Evolutionary conservation across 2,797 vertebrate species (phyloP).

Genomic region (Aulostomus chinensis): DNA sequence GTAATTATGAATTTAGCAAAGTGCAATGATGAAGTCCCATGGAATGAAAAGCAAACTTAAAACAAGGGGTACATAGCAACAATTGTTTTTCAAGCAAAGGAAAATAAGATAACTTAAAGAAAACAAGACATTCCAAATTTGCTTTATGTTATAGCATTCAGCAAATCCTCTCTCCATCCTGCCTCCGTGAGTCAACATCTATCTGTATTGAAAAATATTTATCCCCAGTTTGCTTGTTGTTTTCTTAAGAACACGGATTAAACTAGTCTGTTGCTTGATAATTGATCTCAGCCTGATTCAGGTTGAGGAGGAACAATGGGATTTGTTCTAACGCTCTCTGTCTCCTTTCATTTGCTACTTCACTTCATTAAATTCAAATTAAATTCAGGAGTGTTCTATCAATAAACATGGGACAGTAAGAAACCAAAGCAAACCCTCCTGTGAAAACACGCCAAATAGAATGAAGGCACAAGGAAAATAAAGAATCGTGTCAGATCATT

Average conservation of each 20-base stretch:
- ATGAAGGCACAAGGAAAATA: conserved; percentile 46
- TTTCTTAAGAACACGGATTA: conserved; percentile 65
- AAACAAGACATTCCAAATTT: too few species aligned
- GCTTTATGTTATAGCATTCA: too few species aligned
- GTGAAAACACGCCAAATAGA: conserved; percentile 45
- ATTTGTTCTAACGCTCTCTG: conserved; percentile 45
- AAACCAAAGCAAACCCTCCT: conserved; percentile 30
- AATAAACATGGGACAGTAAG: conserved; percentile 41
- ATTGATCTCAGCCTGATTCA: conserved; percentile 61
- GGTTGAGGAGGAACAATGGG: conserved; percentile 53
- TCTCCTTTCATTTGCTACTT: conserved; percentile 67
- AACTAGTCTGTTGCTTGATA: conserved; percentile 57
- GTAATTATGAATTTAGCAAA: too few species aligned
- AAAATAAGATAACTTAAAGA: too few species aligned
- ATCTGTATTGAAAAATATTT: conserved; percentile 53
- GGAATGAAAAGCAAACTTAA: too few species aligned
- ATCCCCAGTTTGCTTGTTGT: conserved; percentile 69
- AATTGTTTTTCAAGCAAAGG: too few species aligned
- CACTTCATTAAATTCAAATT: conserved; percentile 74
- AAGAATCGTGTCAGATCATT: conserved; percentile 25
- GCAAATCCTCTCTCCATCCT: background rate
- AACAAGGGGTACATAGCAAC: too few species aligned
- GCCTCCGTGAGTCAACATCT: conserved; percentile 20
- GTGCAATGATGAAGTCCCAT: too few species aligned
- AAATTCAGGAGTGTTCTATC: conserved; percentile 49